Base-by-base conservation (phyloP, 2,888 invertebrate genomes). In the Scaptomyza cyrtandrae region DNA sequence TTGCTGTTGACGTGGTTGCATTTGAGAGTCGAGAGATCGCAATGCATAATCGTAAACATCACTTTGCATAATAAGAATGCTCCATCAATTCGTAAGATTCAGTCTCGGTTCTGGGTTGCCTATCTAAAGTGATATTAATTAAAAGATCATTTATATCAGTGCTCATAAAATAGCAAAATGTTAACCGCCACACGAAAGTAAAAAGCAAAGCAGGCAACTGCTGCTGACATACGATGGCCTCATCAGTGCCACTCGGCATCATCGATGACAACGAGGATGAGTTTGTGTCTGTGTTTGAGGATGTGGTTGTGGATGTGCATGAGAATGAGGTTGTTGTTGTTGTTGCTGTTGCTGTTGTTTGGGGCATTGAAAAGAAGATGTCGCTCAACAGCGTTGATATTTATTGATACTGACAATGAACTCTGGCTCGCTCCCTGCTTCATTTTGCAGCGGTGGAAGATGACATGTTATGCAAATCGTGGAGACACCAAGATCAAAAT, bases 1-100 rank as follows among this genome's bases (percentile, higher is more conserved):
- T 35, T 35, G 49, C 37, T 67, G 73, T 74, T 77, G 73, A 76
- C 71, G 74, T 64, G 68, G 65, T 64, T 71, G 67, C 74, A 43
- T 66, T 66, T 70, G 72, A 58, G 75, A 60, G 67, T 64, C 66
- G 33, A 10, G 33, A 10, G 74, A 67, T 76, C 62, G 65, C 79
- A 59, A 69, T 76, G 75, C 78, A 86, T 86, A 86, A 86, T 86
- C 85, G 87, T 86, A 86, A 86, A 86, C 89, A 89, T 90, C 90
- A 89, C 87, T 89, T 90, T 89, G 88, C 89, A 90, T 90, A 88
- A 89, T 78, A 87, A 84, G 88, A 88, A 90, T 86, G 89, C 89
- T 89, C 84, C 89, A 90, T 90, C 90, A 90, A 90, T 89, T 86
- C 62, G 66, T 66, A 48, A 59, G 46, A 14, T 10, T 10, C 24